Evolutionary conservation across 2,888 invertebrate genomes (phyloP).

Genomic region (Volucella inanis): DNA sequence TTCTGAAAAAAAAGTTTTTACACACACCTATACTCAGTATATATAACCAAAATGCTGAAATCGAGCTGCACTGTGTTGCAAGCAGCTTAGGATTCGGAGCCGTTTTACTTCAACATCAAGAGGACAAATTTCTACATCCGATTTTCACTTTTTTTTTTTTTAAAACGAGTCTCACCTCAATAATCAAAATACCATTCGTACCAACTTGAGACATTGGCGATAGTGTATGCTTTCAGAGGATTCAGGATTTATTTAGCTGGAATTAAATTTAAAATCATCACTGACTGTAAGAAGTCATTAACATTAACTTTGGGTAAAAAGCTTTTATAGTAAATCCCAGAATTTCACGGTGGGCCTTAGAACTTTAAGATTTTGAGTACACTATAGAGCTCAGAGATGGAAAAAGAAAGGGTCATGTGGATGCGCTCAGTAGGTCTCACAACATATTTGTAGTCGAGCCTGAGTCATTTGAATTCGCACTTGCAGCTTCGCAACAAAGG

Average conservation of each 20-base stretch:
- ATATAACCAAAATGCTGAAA: slow-evolving; percentile 75
- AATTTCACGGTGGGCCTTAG: slow-evolving; percentile 69
- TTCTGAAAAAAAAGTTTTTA: slow-evolving; percentile 44
- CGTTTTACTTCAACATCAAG: slow-evolving; percentile 71
- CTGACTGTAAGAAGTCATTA: slow-evolving; percentile 76
- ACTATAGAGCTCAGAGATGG: slow-evolving; percentile 76
- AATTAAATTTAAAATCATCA: slow-evolving; percentile 75
- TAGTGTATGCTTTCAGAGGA: slow-evolving; percentile 76
- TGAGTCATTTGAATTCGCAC: slow-evolving; percentile 2
- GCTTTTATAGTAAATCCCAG: slow-evolving; percentile 72
- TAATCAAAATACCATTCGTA: slow-evolving; percentile 77
- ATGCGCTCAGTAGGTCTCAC: slow-evolving; percentile 43
- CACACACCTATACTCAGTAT: slow-evolving; percentile 76
- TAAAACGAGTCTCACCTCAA: slow-evolving; percentile 73
- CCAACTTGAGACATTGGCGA: slow-evolving; percentile 77
- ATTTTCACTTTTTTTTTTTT: too few species aligned
- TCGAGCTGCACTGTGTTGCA: slow-evolving; percentile 78
- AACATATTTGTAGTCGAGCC: too few species aligned
- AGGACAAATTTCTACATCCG: slow-evolving; percentile 75
- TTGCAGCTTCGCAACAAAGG: slow-evolving; percentile 27
- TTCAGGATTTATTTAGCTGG: slow-evolving; percentile 76
- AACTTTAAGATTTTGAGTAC: slow-evolving; percentile 71
- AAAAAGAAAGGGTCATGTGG: too few species aligned
- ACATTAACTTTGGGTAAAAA: slow-evolving; percentile 65
- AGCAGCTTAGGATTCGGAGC: slow-evolving; percentile 76